phyloP scores from a whole-genome alignment of 1,140 invertebrate species.

The Magallana ariakensis region DNA sequence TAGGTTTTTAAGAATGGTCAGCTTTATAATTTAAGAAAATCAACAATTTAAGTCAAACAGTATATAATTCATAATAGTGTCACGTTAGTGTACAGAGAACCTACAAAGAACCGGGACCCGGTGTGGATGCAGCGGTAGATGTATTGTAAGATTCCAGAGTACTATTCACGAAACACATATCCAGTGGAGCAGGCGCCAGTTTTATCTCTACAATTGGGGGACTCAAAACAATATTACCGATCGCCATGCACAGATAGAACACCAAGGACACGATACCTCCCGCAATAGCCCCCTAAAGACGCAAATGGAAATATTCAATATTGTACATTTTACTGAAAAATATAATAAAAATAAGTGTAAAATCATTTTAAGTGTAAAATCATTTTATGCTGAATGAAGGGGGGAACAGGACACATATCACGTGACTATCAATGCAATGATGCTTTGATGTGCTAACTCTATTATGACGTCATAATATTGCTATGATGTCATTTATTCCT shows the following conservation, averaged over 20 bases:
- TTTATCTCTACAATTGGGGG: background rate
- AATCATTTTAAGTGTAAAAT: too few relatives aligned
- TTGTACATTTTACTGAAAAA: background rate
- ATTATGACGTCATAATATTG: too few relatives aligned
- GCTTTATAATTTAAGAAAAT: background rate
- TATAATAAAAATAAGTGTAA: too few relatives aligned
- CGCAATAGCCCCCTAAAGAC: background rate
- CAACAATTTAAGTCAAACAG: background rate
- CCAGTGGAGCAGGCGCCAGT: background rate
- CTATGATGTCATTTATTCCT: too few relatives aligned
- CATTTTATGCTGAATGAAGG: too few relatives aligned
- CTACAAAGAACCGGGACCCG: background rate
- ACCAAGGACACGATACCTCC: background rate
- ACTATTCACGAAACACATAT: background rate
- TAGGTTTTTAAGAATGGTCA: background rate
- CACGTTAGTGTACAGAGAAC: too few relatives aligned
- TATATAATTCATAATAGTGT: background rate
- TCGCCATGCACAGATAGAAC: constrained; percentile 3
- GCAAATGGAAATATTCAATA: background rate
- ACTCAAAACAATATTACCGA: background rate
- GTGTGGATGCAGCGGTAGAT: background rate
- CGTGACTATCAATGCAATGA: too few relatives aligned
- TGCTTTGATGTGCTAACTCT: too few relatives aligned
- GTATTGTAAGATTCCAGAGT: background rate
- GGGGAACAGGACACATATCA: too few relatives aligned